phyloP scores from a whole-genome alignment of 2,888 invertebrate species.

The Ornithoptera priamus region DNA sequence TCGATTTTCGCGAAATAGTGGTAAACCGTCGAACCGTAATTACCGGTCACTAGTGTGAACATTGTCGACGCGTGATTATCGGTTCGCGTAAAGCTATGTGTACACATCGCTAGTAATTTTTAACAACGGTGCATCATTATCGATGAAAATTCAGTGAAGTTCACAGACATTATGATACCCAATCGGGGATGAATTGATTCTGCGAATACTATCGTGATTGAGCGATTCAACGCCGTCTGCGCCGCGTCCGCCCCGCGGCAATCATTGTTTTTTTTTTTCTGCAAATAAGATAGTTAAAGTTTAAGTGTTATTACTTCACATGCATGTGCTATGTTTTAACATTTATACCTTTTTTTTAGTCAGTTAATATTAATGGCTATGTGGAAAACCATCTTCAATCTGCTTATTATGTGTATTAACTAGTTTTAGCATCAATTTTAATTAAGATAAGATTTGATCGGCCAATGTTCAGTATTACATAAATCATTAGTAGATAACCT shows the following conservation, averaged over 20 bases:
- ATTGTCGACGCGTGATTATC: slow-evolving; percentile 52
- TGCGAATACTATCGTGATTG: slow-evolving; percentile 44
- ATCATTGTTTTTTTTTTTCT: neutral
- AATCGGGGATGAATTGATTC: slow-evolving; percentile 57
- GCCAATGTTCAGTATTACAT: neutral
- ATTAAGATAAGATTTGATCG: neutral
- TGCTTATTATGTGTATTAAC: neutral
- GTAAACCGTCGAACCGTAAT: slow-evolving; percentile 21
- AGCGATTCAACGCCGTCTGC: slow-evolving; percentile 12
- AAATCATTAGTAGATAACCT: neutral
- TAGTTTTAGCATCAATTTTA: neutral
- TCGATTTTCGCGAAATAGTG: slow-evolving; percentile 24
- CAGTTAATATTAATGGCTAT: neutral
- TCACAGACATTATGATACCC: slow-evolving; percentile 51
- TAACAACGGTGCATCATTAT: slow-evolving; percentile 59
- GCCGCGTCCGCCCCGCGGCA: neutral
- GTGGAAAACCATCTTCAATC: neutral
- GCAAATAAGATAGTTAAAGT: neutral
- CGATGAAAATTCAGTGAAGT: slow-evolving; percentile 41
- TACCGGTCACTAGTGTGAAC: slow-evolving; percentile 51
- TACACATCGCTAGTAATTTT: slow-evolving; percentile 48
- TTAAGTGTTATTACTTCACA: neutral
- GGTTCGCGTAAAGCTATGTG: slow-evolving; percentile 36
- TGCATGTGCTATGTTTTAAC: neutral
- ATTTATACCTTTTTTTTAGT: neutral